Evolutionary conservation across 2,113 vertebrate species (phyloP).

Genomic region (Psilopsiagon aurifrons): DNA sequence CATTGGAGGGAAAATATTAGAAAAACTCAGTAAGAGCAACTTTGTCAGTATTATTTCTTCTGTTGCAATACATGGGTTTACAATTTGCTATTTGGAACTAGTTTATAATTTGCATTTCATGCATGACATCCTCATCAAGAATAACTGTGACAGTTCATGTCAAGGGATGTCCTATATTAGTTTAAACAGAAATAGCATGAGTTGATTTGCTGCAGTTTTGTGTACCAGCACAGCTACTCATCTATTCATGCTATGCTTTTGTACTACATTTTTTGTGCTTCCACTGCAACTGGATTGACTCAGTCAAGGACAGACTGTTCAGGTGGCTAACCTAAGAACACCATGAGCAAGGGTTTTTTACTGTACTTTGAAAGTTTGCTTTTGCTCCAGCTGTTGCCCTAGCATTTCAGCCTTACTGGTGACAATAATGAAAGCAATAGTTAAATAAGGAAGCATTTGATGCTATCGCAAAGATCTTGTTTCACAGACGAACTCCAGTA

Average conservation of each 20-base stretch:
- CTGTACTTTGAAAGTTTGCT: neutral
- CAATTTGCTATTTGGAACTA: constrained; percentile 1
- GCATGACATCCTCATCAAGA: constrained; percentile 12
- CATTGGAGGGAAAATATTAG: constrained; percentile 26
- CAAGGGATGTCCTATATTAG: neutral
- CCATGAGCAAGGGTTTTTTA: neutral
- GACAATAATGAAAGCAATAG: neutral
- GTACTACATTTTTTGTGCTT: neutral
- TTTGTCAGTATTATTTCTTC: constrained; percentile 26
- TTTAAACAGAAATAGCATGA: neutral
- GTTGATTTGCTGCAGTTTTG: neutral
- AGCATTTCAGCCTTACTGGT: neutral
- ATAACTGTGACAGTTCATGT: neutral
- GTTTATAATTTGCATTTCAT: constrained; percentile 41
- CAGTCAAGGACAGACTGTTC: neutral
- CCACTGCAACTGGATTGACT: neutral
- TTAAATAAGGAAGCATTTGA: neutral
- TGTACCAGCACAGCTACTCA: neutral
- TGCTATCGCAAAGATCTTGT: neutral
- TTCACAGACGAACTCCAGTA: neutral
- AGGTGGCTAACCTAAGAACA: neutral
- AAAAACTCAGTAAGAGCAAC: neutral
- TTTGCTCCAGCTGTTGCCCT: neutral
- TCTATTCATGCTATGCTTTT: neutral
- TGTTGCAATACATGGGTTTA: neutral